These are phyloP conservation scores for Bathybates hornii DNA, from an alignment of 2,113 vertebrate genomes.

Conservation along the genomic window DNA sequence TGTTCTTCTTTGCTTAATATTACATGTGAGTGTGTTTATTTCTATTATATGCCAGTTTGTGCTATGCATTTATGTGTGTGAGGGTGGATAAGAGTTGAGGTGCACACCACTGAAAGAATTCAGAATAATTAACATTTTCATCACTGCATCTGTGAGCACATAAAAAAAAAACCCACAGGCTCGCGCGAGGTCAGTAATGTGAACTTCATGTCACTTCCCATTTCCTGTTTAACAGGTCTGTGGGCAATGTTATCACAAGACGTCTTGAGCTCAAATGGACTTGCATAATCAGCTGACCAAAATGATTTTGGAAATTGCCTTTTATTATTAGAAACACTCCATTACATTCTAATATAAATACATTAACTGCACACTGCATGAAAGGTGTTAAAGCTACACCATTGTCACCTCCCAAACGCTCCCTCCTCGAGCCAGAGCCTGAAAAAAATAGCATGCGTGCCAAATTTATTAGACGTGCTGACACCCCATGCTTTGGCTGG, in stretches of 20 bases:
- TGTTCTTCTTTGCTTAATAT: not conserved
- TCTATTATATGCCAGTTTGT: not conserved
- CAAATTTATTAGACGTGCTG: constrained; percentile 62
- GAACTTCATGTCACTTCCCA: constrained; percentile 53
- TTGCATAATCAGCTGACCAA: constrained; percentile 48
- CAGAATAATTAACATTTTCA: constrained; percentile 45
- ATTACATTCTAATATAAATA: constrained; percentile 63
- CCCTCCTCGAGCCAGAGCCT: not conserved
- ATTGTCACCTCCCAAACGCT: not conserved
- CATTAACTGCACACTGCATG: constrained; percentile 31
- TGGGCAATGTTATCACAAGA: constrained; percentile 42
- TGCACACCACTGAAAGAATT: not conserved
- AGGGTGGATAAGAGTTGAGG: not conserved
- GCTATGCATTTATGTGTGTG: not conserved
- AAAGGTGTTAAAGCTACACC: constrained; percentile 35
- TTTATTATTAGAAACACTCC: constrained; percentile 65
- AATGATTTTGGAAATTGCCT: constrained; percentile 54
- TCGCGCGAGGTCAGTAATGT: constrained; percentile 24
- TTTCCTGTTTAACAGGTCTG: constrained; percentile 48
- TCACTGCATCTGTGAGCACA: constrained; percentile 5
- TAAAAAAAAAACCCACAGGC: constrained; percentile 6
- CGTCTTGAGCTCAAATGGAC: constrained; percentile 30
- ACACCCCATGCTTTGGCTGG: constrained; percentile 13
- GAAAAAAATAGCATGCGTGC: constrained; percentile 19
- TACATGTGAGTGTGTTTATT: not conserved